A percentile compares a stretch with the other conserved stretches of the same genome.
Conservation (phyloP, 1,140 invertebrate genomes). For the Sminthurides bifidus region DNA sequence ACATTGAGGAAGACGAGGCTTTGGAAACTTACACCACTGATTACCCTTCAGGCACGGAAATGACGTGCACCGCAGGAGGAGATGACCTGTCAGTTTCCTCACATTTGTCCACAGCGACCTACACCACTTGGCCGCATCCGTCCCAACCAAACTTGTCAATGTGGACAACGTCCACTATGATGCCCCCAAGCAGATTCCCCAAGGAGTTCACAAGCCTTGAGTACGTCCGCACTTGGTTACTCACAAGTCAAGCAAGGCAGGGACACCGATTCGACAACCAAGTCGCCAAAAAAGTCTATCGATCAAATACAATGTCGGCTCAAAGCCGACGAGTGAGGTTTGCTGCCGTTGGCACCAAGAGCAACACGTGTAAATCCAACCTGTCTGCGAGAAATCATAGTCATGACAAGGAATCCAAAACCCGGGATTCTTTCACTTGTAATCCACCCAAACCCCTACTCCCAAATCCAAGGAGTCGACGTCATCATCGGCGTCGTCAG, state of each 20-base stretch:
- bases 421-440: background rate
- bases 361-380: background rate
- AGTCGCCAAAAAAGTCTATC: conserved; percentile 11
- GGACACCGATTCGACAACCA: background rate
- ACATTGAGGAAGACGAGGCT: background rate
- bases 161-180: conserved; percentile 25
- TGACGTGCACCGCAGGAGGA: conserved; percentile 20
- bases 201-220: conserved; percentile 31
- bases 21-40: conserved; percentile 26
- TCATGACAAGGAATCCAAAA: background rate
- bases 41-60: conserved; percentile 29
- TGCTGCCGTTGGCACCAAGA: background rate
- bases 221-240: conserved; percentile 29
- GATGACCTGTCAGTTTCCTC: conserved; percentile 22
- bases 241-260: conserved; percentile 22
- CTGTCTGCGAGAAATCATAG: conserved; percentile 8
- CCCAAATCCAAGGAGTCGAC: background rate
- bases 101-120: conserved; percentile 22
- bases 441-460: background rate
- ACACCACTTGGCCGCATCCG: conserved; percentile 20
- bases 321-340: conserved; percentile 4
- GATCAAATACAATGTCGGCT: conserved; percentile 14
- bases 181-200: conserved; percentile 18
- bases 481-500: no score
- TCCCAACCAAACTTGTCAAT: conserved; percentile 16